Percentiles rank a stretch among this genome's conserved stretches.
phyloP scores from a whole-genome alignment of 2,113 vertebrate genomes.

The Empidonax traillii region DNA sequence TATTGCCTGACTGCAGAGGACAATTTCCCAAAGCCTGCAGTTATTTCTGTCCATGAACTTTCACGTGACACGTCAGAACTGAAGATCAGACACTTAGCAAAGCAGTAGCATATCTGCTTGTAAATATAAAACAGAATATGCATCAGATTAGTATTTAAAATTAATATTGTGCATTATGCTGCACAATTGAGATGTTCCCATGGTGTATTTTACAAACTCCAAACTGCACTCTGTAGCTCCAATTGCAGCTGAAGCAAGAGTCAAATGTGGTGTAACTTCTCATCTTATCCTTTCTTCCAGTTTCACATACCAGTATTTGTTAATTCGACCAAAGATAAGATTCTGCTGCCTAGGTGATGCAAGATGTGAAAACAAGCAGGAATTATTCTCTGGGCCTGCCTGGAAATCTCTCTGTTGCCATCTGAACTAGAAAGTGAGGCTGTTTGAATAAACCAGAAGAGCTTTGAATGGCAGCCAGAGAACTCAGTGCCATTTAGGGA shows the following conservation, averaged over 20 bases:
- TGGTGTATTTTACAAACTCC: background rate
- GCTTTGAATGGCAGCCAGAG: slow-evolving; percentile 6
- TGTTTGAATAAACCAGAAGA: background rate
- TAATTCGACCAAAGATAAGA: background rate
- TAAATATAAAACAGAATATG: background rate
- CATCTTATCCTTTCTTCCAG: background rate
- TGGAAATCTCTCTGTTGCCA: background rate
- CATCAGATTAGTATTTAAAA: background rate
- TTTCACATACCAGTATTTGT: background rate
- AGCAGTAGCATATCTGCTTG: background rate
- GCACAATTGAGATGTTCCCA: background rate
- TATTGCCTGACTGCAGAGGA: background rate
- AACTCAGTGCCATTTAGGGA: slow-evolving; percentile 57
- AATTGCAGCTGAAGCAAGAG: background rate
- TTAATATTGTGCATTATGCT: background rate
- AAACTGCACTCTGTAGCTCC: background rate
- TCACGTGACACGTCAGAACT: background rate
- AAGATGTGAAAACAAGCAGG: background rate
- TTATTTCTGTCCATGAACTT: background rate
- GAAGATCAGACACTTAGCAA: background rate
- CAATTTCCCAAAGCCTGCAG: background rate
- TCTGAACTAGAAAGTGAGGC: background rate
- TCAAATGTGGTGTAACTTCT: background rate
- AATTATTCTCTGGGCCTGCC: background rate
- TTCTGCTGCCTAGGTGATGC: background rate